Conservation (phyloP, 2,113 vertebrate genomes). For the Calidris pugnax region DNA sequence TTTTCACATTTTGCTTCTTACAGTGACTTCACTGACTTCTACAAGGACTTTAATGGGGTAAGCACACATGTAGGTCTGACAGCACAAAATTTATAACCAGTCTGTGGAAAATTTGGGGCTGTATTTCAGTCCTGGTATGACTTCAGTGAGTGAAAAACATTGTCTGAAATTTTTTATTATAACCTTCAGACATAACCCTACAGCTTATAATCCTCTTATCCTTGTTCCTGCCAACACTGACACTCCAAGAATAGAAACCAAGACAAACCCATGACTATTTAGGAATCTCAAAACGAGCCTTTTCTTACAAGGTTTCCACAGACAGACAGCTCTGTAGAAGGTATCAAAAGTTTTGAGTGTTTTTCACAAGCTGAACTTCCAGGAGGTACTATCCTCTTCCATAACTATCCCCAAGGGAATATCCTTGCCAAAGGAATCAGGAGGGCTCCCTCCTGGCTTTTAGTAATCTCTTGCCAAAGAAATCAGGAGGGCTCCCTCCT, state of each 20-base stretch:
- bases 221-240: not conserved
- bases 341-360: not conserved
- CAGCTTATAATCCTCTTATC: not conserved
- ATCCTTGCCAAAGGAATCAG: not conserved
- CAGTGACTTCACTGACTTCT: not conserved
- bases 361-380: not conserved
- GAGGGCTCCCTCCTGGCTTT: not conserved
- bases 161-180: not conserved
- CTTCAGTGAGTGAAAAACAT: not conserved
- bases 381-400: not conserved
- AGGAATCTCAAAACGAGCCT: not conserved
- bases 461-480: not conserved
- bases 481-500: not conserved
- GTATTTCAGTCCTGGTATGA: not conserved
- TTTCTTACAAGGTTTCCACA: not conserved
- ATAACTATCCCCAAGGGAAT: not conserved
- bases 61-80: not conserved
- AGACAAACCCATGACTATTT: not conserved
- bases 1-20: constrained; percentile 22
- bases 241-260: not conserved
- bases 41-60: constrained; percentile 40
- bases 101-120: not conserved
- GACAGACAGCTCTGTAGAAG: not conserved
- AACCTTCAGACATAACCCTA: not conserved
- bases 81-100: not conserved